phyloP scores from a whole-genome alignment of 2,113 vertebrate species.

The Pleuronectes platessa region DNA sequence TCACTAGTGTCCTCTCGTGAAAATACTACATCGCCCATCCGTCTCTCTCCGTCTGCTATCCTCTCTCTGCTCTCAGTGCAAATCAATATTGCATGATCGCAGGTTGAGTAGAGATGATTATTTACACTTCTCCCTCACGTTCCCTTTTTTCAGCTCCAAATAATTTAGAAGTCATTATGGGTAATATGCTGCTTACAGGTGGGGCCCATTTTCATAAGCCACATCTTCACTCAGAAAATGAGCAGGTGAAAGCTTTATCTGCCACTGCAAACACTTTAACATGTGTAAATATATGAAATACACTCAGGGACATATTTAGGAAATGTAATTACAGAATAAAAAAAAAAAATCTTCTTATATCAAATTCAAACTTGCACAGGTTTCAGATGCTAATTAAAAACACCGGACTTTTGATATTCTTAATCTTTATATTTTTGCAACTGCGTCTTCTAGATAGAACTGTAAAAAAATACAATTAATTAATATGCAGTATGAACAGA shows the following conservation, averaged over 20 bases:
- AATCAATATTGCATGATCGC: conserved; percentile 38
- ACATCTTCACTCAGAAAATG: conserved; percentile 14
- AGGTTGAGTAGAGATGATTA: conserved; percentile 25
- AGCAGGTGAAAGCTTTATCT: background rate
- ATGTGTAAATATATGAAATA: conserved; percentile 19
- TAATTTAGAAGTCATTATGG: conserved; percentile 12
- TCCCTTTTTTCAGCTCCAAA: background rate
- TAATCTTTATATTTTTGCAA: background rate
- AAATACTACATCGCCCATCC: background rate
- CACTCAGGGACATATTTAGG: background rate
- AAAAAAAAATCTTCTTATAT: background rate
- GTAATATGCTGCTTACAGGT: conserved; percentile 6
- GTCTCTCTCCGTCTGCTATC: conserved; percentile 8
- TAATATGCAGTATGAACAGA: too few species aligned
- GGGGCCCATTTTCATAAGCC: background rate
- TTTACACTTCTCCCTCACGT: conserved; percentile 25
- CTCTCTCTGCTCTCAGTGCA: conserved; percentile 14
- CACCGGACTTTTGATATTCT: background rate
- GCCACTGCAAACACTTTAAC: background rate
- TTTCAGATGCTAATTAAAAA: background rate
- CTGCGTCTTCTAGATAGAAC: background rate
- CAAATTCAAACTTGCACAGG: background rate
- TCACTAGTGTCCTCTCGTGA: conserved; percentile 7
- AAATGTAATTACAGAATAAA: conserved; percentile 32
- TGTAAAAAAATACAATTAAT: too few species aligned